These are phyloP conservation scores for Lycopodina hypogea DNA, from an alignment of 37 sponge, comb jelly and placozoan species.

Conservation along the genomic window DNA sequence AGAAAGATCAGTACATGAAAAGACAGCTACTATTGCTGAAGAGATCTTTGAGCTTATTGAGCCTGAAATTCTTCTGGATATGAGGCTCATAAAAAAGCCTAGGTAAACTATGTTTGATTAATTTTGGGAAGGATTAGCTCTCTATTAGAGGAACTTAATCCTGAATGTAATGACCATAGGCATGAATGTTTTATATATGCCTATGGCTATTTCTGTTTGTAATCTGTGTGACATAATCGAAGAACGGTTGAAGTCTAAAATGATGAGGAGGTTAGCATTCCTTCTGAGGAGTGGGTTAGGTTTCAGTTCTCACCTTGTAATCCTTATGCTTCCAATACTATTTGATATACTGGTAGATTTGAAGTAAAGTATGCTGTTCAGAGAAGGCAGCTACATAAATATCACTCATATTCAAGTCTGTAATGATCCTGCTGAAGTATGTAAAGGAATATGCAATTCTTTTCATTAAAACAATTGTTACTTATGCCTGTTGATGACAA, in stretches of 20 bases:
- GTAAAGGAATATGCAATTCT: neutral
- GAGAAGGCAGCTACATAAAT: conserved; percentile 16
- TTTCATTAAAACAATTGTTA: neutral
- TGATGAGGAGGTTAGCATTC: neutral
- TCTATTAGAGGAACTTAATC: conserved; percentile 7
- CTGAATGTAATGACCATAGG: conserved; percentile 30
- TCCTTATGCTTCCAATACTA: conserved; percentile 8
- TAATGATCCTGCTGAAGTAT: conserved; percentile 1
- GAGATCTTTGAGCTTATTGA: conserved; percentile 12
- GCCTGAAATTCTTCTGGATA: conserved; percentile 23
- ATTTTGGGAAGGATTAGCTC: conserved; percentile 10
- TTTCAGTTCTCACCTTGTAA: conserved; percentile 33
- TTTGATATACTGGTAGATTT: conserved; percentile 41
- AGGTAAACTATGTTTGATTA: conserved; percentile 21
- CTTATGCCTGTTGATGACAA: conserved; percentile 34
- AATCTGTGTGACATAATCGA: conserved; percentile 18
- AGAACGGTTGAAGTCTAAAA: conserved; percentile 8
- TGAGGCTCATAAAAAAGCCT: conserved; percentile 8
- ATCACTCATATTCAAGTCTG: conserved; percentile 28
- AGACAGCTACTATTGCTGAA: neutral
- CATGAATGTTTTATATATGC: conserved; percentile 34
- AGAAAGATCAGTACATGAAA: conserved; percentile 14
- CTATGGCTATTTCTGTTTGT: conserved; percentile 33
- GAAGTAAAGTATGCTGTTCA: conserved; percentile 40
- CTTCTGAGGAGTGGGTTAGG: conserved; percentile 32